phyloP scores from a whole-genome alignment of 2,888 invertebrate genomes.

The Boloria selene region DNA sequence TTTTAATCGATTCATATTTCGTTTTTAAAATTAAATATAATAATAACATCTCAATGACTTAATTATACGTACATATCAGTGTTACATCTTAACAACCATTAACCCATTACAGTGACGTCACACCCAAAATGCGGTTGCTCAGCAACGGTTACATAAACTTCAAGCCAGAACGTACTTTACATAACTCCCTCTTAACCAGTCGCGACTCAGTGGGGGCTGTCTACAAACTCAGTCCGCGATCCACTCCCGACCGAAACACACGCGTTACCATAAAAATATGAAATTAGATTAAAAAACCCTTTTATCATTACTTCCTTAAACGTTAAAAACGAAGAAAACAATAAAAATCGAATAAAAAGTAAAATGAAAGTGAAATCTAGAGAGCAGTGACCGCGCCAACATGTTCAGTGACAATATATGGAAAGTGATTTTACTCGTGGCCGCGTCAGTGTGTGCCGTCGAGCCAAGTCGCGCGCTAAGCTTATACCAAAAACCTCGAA shows the following conservation, averaged over 20 bases:
- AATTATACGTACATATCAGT: background rate
- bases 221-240: conserved; percentile 48
- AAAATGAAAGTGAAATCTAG: conserved; percentile 75
- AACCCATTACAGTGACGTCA: conserved; percentile 38
- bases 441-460: conserved; percentile 61
- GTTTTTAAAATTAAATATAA: background rate
- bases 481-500: conserved; percentile 62
- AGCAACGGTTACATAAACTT: conserved; percentile 51
- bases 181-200: conserved; percentile 44
- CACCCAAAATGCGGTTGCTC: conserved; percentile 44
- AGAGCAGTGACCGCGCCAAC: conserved; percentile 74
- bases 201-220: conserved; percentile 45
- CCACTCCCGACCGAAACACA: conserved; percentile 44
- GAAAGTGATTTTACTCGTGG: conserved; percentile 75
- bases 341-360: conserved; percentile 43
- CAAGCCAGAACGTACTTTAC: conserved; percentile 49
- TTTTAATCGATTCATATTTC: too few species aligned
- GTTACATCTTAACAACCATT: conserved; percentile 9
- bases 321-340: conserved; percentile 19
- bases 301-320: conserved; percentile 17
- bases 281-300: conserved; percentile 42
- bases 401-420: conserved; percentile 77
- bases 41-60: background rate
- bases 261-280: conserved; percentile 50
- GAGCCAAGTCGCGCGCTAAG: conserved; percentile 73